Percentiles rank a stretch among this genome's conserved stretches.
phyloP scores from a whole-genome alignment of 2,888 invertebrate species.

The Perithous albicinctus region DNA sequence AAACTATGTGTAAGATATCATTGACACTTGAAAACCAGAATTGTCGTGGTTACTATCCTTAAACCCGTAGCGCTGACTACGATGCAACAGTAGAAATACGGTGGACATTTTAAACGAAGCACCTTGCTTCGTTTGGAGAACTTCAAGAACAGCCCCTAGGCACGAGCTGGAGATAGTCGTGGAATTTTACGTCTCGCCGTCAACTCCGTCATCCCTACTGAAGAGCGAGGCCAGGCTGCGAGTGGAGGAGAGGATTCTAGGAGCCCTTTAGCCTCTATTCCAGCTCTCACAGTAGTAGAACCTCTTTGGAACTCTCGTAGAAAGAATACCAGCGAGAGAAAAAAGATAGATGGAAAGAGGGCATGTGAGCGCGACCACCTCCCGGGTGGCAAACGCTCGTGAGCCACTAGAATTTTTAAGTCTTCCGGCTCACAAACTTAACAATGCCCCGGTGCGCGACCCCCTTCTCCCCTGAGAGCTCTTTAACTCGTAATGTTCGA shows the following conservation, averaged over 20 bases:
- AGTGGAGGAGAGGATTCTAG: constrained; percentile 1
- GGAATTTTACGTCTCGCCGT: constrained; percentile 44
- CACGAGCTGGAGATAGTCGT: constrained; percentile 44
- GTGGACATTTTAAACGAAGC: constrained; percentile 57
- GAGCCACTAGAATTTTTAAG: constrained; percentile 76
- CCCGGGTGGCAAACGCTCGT: constrained; percentile 52
- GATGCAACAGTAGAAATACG: background rate
- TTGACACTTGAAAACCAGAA: background rate
- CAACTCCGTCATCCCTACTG: constrained; percentile 46
- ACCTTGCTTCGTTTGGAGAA: constrained; percentile 60
- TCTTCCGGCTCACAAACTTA: constrained; percentile 77
- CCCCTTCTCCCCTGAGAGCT: constrained; percentile 52
- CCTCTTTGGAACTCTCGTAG: constrained; percentile 41
- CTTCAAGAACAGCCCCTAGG: constrained; percentile 46
- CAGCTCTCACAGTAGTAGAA: constrained; percentile 31
- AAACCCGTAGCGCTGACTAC: background rate
- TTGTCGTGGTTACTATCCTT: constrained; percentile 1
- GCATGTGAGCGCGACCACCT: constrained; percentile 26
- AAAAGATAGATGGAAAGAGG: constrained; percentile 48
- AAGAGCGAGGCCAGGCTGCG: constrained; percentile 31
- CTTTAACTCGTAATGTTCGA: constrained; percentile 65
- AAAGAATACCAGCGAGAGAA: constrained; percentile 61
- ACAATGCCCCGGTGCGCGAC: constrained; percentile 67
- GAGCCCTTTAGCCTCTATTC: constrained; percentile 43
- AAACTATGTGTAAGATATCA: too few species aligned